Evolutionary conservation across 2,113 vertebrate species (phyloP), one percentile per base, ranked within the genome.

Genomic region (Cacatua alba): DNA sequence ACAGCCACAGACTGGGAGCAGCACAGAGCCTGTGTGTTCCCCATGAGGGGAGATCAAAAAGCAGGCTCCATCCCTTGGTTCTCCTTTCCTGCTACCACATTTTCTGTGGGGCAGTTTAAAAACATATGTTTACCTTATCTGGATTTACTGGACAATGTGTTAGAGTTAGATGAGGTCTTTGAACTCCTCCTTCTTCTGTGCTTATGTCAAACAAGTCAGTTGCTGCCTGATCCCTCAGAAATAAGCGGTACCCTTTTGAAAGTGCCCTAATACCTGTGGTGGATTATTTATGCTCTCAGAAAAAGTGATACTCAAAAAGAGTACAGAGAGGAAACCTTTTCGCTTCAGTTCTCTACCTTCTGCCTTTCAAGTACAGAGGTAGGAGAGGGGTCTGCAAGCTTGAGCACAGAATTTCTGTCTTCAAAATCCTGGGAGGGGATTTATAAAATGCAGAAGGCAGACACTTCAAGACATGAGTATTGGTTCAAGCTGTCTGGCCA

Each of bases 401-500:
- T 33, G 11, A 81, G 48, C 76, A 24, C 3, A 2, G 77, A 80
- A n/a, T 88, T 82, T 82, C 31, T 64, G 52, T 60, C 43, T 88
- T 92, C 86, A 44, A 9, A 51, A 28, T 71, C 18, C 63, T 80
- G 62, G 23, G 69, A 89, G 33, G 21, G 17, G 29, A 31, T 68
- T 71, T 91, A 13, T 81, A 44, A 71, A 39, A 70, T 37, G 26
- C 15, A 20, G 15, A 59, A 74, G 35, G 21, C 57, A 53, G 62
- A 88, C 89, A n/a, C 11, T 68, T 48, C 11, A 11, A 43, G 29
- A 16, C 5, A 1, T 33, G 49, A 60, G 11, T 35, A 13, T 29
- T 25, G 13, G 11, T 52, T 13, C 23, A 15, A 82, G 23, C 77
- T 46, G 2, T 16, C 2, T 94, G 82, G 65, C 97, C 98, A 95